Base-by-base conservation (phyloP, 2,888 invertebrate genomes). In the Liodrosophila aerea region DNA sequence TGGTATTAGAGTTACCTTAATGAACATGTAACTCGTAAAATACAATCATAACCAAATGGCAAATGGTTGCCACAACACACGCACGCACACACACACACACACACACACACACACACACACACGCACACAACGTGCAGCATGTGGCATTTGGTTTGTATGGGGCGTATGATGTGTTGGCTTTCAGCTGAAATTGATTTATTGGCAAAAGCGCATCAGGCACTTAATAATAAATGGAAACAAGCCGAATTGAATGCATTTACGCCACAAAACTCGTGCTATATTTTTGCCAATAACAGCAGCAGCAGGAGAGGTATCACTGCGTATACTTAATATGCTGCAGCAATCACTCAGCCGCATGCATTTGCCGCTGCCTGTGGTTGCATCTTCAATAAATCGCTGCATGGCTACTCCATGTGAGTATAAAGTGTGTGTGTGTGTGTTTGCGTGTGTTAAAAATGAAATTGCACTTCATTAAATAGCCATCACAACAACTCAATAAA, bases 401-500 rank as follows among this genome's bases (percentile, higher is more conserved):
- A 11, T 12, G 4, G 12, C 5, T 9, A 16, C 30, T 52, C 7
- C 18, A 27, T 31, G 33, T 41, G 11, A 36, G 43, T 31, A 9
- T 31, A 2, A 12, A 4, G 33, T 33, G 33, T 11, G 1, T 34
- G 7, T n/a, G n/a, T 18, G 5, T 18, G 11, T 39, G 7, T 39
- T 16, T 54, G 41, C 57, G 59, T 66, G 64, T 62, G 63, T 51
- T 58, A 39, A 69, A 83, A 84, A 74, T 66, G 46, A 61, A 85
- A 85, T 60, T 74, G 72, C 86, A 86, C 74, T 82, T 85, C 81
- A 82, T 82, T 82, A 86, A 80, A 82, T 70, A 74, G 64, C 70
- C 86, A 86, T 82, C 81, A 72, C 69, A 76, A 74, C 77, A 86
- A 84, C 84, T 86, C 85, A 86, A 82, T 86, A 76, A 86, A 84